These are phyloP conservation scores for Dryocosmus kuriphilus DNA, from an alignment of 2,888 invertebrate species.

Conservation along the genomic window DNA sequence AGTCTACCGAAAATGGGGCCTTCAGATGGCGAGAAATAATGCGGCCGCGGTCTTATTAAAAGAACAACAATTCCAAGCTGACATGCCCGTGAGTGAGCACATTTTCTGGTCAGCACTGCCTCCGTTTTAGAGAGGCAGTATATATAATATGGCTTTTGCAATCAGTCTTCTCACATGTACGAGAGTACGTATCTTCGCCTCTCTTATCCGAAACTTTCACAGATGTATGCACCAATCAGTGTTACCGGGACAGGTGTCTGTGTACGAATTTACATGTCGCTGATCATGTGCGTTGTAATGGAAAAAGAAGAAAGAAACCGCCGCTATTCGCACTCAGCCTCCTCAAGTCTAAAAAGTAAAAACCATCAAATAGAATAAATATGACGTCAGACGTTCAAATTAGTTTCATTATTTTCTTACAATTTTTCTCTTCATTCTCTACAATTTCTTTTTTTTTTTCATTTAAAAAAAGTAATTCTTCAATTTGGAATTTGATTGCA, in stretches of 20 bases:
- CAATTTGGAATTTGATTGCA: background rate
- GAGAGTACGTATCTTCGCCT: background rate
- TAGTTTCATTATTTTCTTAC: conserved; percentile 21
- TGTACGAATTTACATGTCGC: conserved; percentile 27
- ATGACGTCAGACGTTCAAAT: conserved; percentile 17
- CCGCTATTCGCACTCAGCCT: conserved; percentile 16
- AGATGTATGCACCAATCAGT: conserved; percentile 21
- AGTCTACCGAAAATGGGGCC: conserved; percentile 38
- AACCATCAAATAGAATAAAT: conserved; percentile 26
- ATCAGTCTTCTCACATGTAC: conserved; percentile 2
- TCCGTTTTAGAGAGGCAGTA: conserved; percentile 25
- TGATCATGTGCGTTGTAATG: conserved; percentile 25
- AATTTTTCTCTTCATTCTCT: background rate
- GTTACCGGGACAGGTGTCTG: conserved; percentile 14
- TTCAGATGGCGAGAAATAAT: conserved; percentile 39
- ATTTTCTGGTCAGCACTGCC: conserved; percentile 32
- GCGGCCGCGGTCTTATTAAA: conserved; percentile 39
- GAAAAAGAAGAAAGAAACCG: conserved; percentile 39
- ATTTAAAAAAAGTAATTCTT: background rate
- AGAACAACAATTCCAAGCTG: conserved; percentile 41
- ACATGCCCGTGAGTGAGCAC: conserved; percentile 37
- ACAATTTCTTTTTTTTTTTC: background rate
- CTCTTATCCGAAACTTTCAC: conserved; percentile 33
- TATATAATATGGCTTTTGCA: conserved; percentile 23
- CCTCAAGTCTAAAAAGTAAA: conserved; percentile 6